phyloP scores from a whole-genome alignment of 1,140 invertebrate genomes.

The Hypsibius dujardini region DNA sequence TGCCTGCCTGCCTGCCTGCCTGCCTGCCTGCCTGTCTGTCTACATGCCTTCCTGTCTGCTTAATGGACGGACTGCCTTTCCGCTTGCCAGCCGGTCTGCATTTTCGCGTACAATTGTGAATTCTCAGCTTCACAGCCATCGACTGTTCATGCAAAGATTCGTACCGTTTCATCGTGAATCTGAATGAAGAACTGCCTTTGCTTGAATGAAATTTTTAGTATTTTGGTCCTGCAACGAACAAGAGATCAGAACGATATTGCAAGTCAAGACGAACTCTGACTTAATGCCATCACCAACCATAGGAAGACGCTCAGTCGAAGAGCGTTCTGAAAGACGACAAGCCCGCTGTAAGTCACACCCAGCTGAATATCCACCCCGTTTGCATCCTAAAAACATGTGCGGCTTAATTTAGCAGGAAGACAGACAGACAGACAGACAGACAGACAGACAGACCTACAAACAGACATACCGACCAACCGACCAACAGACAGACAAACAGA shows the following conservation, averaged over 20 bases:
- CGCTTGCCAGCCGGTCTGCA: too few species aligned
- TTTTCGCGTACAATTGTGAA: constrained; percentile 14
- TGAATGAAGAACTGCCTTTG: constrained; percentile 95
- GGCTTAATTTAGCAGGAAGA: too few species aligned
- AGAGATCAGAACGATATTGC: constrained; percentile 12
- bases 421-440: too few species aligned
- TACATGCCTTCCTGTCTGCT: too few species aligned
- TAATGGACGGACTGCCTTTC: too few species aligned
- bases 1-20: too few species aligned
- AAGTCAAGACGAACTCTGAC: background rate
- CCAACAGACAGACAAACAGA: too few species aligned
- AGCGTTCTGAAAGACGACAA: constrained; percentile 77
- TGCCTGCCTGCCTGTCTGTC: too few species aligned
- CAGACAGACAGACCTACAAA: too few species aligned
- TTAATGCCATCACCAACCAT: constrained; percentile 31
- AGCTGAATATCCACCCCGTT: constrained; percentile 75
- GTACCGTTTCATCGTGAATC: constrained; percentile 67
- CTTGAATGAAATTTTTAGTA: constrained; percentile 97
- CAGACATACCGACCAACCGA: too few species aligned
- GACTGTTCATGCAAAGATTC: constrained; percentile 26
- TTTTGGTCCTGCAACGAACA: constrained; percentile 61
- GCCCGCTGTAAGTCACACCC: constrained; percentile 68
- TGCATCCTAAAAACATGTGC: constrained; percentile 69
- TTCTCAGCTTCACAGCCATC: constrained; percentile 5
- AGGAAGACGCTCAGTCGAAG: constrained; percentile 88